Evolutionary conservation across 2,888 invertebrate genomes (phyloP).

Genomic region (Malacosoma neustria): DNA sequence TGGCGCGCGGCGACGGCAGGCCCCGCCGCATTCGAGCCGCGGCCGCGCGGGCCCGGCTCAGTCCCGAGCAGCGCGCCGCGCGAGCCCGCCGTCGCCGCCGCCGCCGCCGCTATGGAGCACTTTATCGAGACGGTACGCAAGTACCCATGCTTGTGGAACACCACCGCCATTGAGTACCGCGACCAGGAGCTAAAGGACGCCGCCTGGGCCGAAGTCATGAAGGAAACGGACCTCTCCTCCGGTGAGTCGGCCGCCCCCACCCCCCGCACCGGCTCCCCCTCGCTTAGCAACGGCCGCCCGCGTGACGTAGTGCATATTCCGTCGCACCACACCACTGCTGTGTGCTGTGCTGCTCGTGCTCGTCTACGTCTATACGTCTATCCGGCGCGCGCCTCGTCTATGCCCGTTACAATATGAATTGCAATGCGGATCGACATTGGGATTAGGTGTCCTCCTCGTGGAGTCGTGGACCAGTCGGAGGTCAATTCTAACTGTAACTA

Average conservation of each 20-base stretch:
- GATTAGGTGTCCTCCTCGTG: too few species aligned
- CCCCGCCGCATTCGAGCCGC: conserved; percentile 6
- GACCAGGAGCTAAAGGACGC: conserved; percentile 70
- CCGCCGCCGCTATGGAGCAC: conserved; percentile 46
- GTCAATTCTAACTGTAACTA: too few species aligned
- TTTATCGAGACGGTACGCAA: conserved; percentile 60
- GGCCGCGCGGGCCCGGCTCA: conserved; percentile 12
- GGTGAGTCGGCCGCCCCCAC: conserved; percentile 31
- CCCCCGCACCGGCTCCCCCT: conserved; percentile 1
- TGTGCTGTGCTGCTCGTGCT: neutral
- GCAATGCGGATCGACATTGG: too few species aligned
- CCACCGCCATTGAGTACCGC: conserved; percentile 62
- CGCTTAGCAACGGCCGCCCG: neutral
- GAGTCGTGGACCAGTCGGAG: too few species aligned
- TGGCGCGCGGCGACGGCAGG: conserved; percentile 13
- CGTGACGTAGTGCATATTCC: conserved; percentile 1
- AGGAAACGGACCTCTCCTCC: conserved; percentile 58
- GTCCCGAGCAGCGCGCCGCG: conserved; percentile 20
- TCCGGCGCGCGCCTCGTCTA: too few species aligned
- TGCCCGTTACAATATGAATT: too few species aligned
- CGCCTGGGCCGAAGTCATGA: conserved; percentile 64
- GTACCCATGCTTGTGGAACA: conserved; percentile 68
- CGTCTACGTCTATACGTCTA: too few species aligned
- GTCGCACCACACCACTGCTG: neutral
- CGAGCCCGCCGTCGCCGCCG: conserved; percentile 16